Conservation (phyloP, 2,113 vertebrate species). For the Gobiocypris rarus region DNA sequence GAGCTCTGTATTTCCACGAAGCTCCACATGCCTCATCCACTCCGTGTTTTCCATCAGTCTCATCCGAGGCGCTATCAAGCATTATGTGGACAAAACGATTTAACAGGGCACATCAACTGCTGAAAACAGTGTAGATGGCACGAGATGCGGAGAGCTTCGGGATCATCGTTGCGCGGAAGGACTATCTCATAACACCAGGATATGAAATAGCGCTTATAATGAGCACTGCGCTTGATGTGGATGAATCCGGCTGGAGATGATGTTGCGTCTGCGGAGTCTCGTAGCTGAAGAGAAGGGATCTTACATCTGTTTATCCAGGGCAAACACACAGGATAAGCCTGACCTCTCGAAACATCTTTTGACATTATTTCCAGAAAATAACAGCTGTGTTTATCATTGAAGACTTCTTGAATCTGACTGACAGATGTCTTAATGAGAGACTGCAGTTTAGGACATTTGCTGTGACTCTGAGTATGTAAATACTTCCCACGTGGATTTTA, state of each 20-base stretch:
- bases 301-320: slow-evolving; percentile 11
- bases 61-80: slow-evolving; percentile 11
- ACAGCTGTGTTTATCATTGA: background rate
- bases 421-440: slow-evolving; percentile 1
- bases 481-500: slow-evolving; percentile 26
- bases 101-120: slow-evolving; percentile 50
- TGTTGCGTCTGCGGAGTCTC: slow-evolving; percentile 41
- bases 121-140: slow-evolving; percentile 42
- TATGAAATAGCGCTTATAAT: background rate
- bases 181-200: background rate
- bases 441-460: slow-evolving; percentile 8
- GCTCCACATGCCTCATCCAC: slow-evolving; percentile 50
- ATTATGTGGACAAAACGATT: slow-evolving; percentile 51
- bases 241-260: slow-evolving; percentile 35
- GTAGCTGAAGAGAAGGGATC: background rate
- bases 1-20: background rate
- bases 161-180: background rate
- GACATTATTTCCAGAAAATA: background rate
- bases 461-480: slow-evolving; percentile 44
- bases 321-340: background rate
- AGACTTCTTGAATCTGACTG: background rate
- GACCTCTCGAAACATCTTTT: slow-evolving; percentile 18
- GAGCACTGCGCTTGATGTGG: background rate
- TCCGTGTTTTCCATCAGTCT: slow-evolving; percentile 60
- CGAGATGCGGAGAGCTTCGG: background rate